Percentiles rank a stretch among this genome's conserved stretches.
These are phyloP conservation scores for Tachyglossus aculeatus DNA, from an alignment of 2,797 vertebrate genomes.

Conservation along the genomic window DNA sequence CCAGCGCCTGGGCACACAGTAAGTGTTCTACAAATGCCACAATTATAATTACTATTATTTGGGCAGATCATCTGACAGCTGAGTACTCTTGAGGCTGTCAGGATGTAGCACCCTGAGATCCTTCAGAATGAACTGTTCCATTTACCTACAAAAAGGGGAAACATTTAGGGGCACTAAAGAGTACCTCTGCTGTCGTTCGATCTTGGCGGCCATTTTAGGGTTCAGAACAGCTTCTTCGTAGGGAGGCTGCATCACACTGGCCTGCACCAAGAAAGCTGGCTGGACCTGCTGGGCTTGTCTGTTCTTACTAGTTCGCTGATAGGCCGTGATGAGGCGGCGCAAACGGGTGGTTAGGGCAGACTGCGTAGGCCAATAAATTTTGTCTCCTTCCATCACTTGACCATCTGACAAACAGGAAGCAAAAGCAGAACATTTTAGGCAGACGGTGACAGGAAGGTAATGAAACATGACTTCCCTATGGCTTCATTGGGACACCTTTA, in stretches of 20 bases:
- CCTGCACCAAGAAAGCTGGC: conserved; percentile 78
- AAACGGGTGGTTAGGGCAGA: conserved; percentile 93
- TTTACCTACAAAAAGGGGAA: not conserved
- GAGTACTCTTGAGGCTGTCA: no score
- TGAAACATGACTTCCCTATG: no score
- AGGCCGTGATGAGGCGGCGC: conserved; percentile 94
- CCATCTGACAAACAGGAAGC: conserved; percentile 78
- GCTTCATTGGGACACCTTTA: conserved; percentile 63
- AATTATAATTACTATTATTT: no score
- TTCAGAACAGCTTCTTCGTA: conserved; percentile 87
- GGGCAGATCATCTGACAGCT: no score
- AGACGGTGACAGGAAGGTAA: no score
- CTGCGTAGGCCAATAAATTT: conserved; percentile 91
- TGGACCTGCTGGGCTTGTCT: conserved; percentile 91
- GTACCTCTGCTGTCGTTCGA: conserved; percentile 97
- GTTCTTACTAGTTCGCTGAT: conserved; percentile 93
- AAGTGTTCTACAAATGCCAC: no score
- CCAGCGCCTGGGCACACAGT: no score
- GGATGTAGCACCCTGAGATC: not conserved
- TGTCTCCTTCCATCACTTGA: conserved; percentile 83
- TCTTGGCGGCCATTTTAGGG: conserved; percentile 97
- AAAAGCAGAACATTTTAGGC: not conserved
- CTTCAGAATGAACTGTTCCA: not conserved
- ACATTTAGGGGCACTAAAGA: conserved; percentile 9
- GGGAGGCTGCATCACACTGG: conserved; percentile 81